phyloP scores from a whole-genome alignment of 2,797 vertebrate species.

The Pteropus rufus region DNA sequence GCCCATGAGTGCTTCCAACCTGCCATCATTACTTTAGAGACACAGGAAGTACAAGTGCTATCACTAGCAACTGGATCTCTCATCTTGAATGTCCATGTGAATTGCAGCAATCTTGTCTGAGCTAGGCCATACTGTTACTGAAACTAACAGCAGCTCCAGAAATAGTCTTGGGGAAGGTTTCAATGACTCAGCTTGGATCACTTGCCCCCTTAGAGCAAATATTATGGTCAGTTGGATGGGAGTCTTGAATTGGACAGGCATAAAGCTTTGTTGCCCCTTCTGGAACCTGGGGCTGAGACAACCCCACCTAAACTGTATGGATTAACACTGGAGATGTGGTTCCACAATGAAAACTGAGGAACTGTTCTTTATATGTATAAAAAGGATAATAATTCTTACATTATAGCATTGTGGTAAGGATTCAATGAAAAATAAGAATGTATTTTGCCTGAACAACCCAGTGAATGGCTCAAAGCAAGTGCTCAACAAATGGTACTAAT shows the following conservation, averaged over 20 bases:
- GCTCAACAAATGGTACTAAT: background rate
- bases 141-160: constrained; percentile 13
- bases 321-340: background rate
- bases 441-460: background rate
- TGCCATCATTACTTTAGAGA: background rate
- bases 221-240: background rate
- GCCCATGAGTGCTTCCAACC: background rate
- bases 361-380: background rate
- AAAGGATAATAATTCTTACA: background rate
- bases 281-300: background rate
- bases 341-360: background rate
- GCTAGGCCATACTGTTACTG: background rate
- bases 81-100: background rate
- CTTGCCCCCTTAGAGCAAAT: background rate
- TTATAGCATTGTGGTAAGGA: background rate
- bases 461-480: background rate
- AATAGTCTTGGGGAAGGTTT: background rate
- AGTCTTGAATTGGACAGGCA: background rate
- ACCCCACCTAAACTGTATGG: background rate
- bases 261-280: background rate
- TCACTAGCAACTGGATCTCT: background rate
- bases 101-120: background rate
- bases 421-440: background rate
- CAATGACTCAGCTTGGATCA: background rate
- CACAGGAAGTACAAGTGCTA: background rate